Percentiles rank a stretch among this genome's conserved stretches.
Conservation (phyloP, 1,140 invertebrate genomes). For the Zaprionus nigranus region DNA sequence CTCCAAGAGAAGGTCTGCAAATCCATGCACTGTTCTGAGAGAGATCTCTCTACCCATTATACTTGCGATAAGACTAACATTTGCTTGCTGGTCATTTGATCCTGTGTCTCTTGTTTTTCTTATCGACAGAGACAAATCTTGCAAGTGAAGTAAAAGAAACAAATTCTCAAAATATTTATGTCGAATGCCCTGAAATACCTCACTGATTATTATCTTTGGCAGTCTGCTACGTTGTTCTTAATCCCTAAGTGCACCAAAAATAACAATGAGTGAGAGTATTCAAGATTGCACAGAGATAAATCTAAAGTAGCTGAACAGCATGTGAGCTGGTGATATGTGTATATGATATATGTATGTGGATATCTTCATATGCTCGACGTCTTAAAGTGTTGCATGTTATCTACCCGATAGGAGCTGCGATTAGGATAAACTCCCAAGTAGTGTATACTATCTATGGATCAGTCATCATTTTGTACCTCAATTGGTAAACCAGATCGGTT, state of each 20-base stretch:
- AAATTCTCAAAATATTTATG: conserved; percentile 45
- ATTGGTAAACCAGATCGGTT: conserved; percentile 63
- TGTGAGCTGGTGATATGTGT: conserved; percentile 10
- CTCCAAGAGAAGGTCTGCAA: too few relatives aligned
- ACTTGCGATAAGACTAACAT: conserved; percentile 22
- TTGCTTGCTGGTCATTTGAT: conserved; percentile 32
- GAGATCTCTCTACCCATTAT: background rate
- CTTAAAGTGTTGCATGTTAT: conserved; percentile 7
- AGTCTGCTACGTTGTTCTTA: conserved; percentile 14
- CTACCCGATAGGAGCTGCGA: conserved; percentile 25
- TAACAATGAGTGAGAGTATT: conserved; percentile 6
- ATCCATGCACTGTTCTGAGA: background rate
- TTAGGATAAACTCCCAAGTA: conserved; percentile 24
- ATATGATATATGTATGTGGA: background rate
- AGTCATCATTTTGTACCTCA: conserved; percentile 39
- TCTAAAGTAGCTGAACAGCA: conserved; percentile 18
- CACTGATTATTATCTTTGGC: conserved; percentile 42
- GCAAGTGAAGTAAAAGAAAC: conserved; percentile 18
- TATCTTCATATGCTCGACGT: conserved; percentile 8
- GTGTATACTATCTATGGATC: conserved; percentile 28
- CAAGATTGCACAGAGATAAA: conserved; percentile 38
- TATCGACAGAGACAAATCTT: conserved; percentile 39
- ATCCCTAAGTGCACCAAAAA: conserved; percentile 19
- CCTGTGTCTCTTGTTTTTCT: conserved; percentile 30
- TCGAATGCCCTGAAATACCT: background rate